These are phyloP conservation scores for Melanerpes formicivorus DNA, from an alignment of 2,113 vertebrate species.

Conservation along the genomic window DNA sequence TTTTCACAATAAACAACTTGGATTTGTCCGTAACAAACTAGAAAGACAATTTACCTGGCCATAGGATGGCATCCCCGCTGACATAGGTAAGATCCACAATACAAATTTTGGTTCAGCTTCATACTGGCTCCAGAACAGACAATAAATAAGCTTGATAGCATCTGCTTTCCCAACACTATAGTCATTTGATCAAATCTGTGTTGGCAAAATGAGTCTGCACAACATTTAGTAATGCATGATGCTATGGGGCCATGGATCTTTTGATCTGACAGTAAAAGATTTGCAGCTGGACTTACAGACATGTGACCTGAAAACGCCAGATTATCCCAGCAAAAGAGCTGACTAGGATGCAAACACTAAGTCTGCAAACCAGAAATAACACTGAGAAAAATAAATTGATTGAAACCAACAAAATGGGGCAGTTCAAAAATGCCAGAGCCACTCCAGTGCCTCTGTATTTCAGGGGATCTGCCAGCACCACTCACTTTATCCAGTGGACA, in stretches of 20 bases:
- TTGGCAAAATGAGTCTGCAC: neutral
- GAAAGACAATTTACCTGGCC: neutral
- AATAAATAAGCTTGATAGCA: neutral
- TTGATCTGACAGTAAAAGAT: neutral
- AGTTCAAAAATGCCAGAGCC: no score
- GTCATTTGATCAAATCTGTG: neutral
- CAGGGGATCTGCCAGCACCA: no score
- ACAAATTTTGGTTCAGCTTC: neutral
- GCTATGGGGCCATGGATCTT: neutral
- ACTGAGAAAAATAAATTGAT: no score
- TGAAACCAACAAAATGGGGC: no score
- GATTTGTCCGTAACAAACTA: neutral
- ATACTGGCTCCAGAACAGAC: neutral
- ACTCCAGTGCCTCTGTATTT: no score
- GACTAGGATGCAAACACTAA: neutral
- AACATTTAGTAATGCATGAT: neutral
- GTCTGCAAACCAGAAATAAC: neutral
- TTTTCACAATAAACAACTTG: neutral
- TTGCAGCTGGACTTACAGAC: neutral
- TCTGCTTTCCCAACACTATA: neutral
- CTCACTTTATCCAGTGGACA: no score
- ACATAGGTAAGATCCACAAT: neutral
- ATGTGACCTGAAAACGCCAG: fast-evolving
- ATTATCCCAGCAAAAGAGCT: neutral
- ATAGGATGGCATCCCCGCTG: neutral